Evolutionary conservation across 2,888 invertebrate genomes (phyloP), one percentile per base, ranked within the genome.

Genomic region (Saturnia pavonia): DNA sequence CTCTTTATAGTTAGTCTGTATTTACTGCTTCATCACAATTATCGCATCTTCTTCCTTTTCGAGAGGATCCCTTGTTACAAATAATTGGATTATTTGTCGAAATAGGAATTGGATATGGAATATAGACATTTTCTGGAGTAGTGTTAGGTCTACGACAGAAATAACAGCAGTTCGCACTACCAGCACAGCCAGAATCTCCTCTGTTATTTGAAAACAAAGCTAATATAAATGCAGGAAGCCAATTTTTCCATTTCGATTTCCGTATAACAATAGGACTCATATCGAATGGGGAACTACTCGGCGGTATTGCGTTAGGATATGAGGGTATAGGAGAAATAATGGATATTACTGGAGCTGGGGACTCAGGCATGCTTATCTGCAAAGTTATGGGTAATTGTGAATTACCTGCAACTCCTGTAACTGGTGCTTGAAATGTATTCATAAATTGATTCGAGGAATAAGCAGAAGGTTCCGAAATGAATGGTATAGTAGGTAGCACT

Each of bases 51-150:
- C 16, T 45, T 8, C 11, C 27, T 45, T 45, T 67, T 43, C 22
- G 11, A 54, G 51, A 51, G 12, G 68, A 51, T n/a, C 19, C 34
- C 22, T 68, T 68, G 22, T 74, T 67, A 45, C 73, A 65, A 73
- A 87, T 79, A 22, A 88, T 79, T 27, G 85, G 82, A 72, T 77
- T 85, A 68, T 80, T 85, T 8, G 81, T 81, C 12, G 88, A 85
- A 43, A 89, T 78, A 0, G 85, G 76, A 74, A 89, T 82, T 0
- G 89, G 89, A 70, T 77, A 89, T 1, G 89, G 89, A 27, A 86
- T 69, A 1, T 84, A 85, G 19, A 78, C 81, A 43, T 77, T 78
- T n/a, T 70, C 66, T 1, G 45, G 48, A 25, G 25, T 25, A 27
- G 22, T 40, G 7, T 40, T 65, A 40, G 65, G 40, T 60, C 27